Conservation (phyloP, 2,113 vertebrate species). For the Laticauda laticaudata region DNA sequence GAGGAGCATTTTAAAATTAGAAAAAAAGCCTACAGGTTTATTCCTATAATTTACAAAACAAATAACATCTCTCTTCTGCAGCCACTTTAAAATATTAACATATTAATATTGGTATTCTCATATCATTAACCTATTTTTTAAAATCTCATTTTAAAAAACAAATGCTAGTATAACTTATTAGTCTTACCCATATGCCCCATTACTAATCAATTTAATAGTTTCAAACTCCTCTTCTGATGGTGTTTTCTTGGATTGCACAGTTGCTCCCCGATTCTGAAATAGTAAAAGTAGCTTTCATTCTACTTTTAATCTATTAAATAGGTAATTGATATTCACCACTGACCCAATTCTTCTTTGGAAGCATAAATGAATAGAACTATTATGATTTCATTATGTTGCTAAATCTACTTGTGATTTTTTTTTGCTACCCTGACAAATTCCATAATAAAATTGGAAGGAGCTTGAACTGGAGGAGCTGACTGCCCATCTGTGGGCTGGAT, state of each 20-base stretch:
- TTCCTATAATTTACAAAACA: not conserved
- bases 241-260: slow-evolving; percentile 82
- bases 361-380: not conserved
- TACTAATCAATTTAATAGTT: slow-evolving; percentile 97
- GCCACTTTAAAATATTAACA: not conserved
- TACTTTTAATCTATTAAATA: not conserved
- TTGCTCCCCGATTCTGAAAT: slow-evolving; percentile 76
- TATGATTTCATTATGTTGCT: not conserved
- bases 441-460: not conserved
- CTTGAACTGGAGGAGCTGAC: not conserved
- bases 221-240: slow-evolving; percentile 96
- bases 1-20: not conserved
- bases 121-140: not conserved
- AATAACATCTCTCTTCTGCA: not conserved
- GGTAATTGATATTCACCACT: not conserved
- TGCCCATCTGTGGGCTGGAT: not conserved
- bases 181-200: slow-evolving; percentile 92
- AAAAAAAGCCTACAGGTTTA: not conserved
- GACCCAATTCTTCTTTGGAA: not conserved
- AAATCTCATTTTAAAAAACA: not conserved
- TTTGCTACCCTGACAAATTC: not conserved
- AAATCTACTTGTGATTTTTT: not conserved
- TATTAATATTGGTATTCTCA: not conserved
- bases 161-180: not conserved
- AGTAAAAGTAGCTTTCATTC: slow-evolving; percentile 8